Percentiles rank a stretch among this genome's conserved stretches.
Conservation (phyloP, 2,797 vertebrate species). For the Myotis vivesi region DNA sequence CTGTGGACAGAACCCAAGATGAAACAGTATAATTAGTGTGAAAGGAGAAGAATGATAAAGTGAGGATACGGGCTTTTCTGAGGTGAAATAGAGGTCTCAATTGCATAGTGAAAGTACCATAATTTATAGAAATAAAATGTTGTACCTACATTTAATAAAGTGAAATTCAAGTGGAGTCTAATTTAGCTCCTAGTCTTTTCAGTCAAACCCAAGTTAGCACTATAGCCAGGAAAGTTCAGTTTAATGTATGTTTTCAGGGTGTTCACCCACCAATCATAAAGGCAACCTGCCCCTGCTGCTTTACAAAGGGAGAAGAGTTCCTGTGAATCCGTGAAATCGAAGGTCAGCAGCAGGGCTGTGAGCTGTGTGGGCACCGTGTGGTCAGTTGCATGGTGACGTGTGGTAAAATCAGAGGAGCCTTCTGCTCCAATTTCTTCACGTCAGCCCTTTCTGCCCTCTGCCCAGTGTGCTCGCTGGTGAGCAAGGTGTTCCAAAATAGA, state of each 20-base stretch:
- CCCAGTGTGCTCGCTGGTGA: not conserved
- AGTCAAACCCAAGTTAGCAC: not conserved
- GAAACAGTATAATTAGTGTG: not conserved
- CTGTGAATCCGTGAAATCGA: not conserved
- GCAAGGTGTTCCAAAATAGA: not conserved
- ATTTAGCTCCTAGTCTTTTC: not conserved
- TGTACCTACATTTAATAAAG: not conserved
- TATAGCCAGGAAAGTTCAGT: not conserved
- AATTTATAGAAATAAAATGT: not conserved
- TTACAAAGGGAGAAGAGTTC: not conserved
- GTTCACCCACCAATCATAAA: not conserved
- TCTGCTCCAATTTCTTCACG: not conserved
- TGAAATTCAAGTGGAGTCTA: not conserved
- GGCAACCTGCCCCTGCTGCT: not conserved
- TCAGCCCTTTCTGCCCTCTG: not conserved
- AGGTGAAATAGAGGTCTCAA: not conserved
- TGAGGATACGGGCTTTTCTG: not conserved
- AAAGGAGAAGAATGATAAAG: not conserved
- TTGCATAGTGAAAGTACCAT: not conserved
- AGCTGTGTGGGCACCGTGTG: rapidly evolving
- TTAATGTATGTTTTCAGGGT: not conserved
- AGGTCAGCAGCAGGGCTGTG: not conserved
- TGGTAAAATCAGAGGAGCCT: not conserved
- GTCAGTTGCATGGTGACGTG: not conserved
- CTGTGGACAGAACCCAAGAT: not conserved